Base-by-base conservation (phyloP, 2,797 vertebrate species). In the Lacerta bilineata region DNA sequence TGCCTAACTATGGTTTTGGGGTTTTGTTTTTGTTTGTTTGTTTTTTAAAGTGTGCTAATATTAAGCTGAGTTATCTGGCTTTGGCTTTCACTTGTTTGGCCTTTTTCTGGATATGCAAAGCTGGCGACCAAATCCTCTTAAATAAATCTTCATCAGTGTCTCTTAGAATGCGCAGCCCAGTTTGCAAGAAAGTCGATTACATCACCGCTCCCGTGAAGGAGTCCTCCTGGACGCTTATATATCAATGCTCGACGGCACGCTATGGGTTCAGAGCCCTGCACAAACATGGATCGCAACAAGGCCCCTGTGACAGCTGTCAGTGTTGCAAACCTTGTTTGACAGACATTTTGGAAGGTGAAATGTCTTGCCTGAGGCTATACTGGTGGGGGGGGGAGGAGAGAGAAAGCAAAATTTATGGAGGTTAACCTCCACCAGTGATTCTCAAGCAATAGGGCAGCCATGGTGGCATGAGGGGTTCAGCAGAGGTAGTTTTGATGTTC, bases 61-160 rank as follows among this genome's bases (percentile, higher is more conserved):
- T 39, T 75, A 75, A 74, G 41, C 41, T 55, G 41, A 50, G 55
- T 33, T 29, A 29, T 76, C 39, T 66, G 55, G 71, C 59, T 82
- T 75, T 41, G 13, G 43, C 18, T 18, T 72, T 39, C 41, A n/a
- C 29, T 9, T 27, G 4, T 61, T 80, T 50, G 17, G 64, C 3
- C 36, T 50, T 80, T 46, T 55, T 66, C 55, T 66, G 71, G 55
- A 55, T 55, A 66, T 55, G 41, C 43, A 81, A 68, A 66, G 61
- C 77, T 39, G 29, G 84, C n/a, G 18, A 68, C 68, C 27, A 18
- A 75, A 61, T 80, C 87, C 76, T 46, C 82, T 84, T 72, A 88
- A 80, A 74, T 80, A 78, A 88, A 46, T 89, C 39, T 64, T 46
- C 72, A 33, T 20, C 18, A 18, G 55, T n/a, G 39, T 39, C 20